Base-by-base conservation (phyloP, 2,797 vertebrate genomes). In the Sebastolobus altivelis region DNA sequence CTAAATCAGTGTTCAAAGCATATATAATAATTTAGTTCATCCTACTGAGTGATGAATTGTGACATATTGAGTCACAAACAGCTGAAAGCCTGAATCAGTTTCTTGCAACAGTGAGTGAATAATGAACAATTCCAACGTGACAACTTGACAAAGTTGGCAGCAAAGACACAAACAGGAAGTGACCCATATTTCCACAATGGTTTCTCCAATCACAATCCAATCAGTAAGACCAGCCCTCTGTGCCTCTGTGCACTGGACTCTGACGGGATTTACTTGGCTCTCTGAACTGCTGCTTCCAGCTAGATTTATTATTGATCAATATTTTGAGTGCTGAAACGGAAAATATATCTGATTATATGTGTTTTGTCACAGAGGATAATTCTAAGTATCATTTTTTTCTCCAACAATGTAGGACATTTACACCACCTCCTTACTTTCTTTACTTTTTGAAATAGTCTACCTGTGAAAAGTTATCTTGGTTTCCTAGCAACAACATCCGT, bases 81-180 rank as follows among this genome's bases (percentile, higher is more conserved):
- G 8, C 4, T 25, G 13, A 56, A 31, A 29, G n/a, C 2, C 16
- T 31, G 18, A 65, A 31, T 56, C 5, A 56, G 27, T 31, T 29
- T 61, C 37, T 49, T 27, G 6, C 6, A 62, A 33, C 4, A 54
- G 16, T 25, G 22, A 60, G 7, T 27, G 14, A 63, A 68, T 10
- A 40, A 25, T 18, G 9, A 72, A 54, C 14, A 29, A 37, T 27
- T 37, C 13, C 8, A 37, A 16, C 1, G 1, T 25, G 18, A 22
- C 31, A 40, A 38, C 49, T 16, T 46, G 22, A 58, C 1, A 18
- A 33, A 54, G 22, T 43, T 43, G 8, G 12, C 7, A 22, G 40
- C 16, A 75, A 55, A 52, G 60, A 22, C 40, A 69, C 16, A 70
- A 71, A 65, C 31, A 66, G 60, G 72, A 83, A 79, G 13, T 76